These are phyloP conservation scores for Chamaetylas fuelleborni DNA, from an alignment of 2,113 vertebrate genomes.

Conservation along the genomic window DNA sequence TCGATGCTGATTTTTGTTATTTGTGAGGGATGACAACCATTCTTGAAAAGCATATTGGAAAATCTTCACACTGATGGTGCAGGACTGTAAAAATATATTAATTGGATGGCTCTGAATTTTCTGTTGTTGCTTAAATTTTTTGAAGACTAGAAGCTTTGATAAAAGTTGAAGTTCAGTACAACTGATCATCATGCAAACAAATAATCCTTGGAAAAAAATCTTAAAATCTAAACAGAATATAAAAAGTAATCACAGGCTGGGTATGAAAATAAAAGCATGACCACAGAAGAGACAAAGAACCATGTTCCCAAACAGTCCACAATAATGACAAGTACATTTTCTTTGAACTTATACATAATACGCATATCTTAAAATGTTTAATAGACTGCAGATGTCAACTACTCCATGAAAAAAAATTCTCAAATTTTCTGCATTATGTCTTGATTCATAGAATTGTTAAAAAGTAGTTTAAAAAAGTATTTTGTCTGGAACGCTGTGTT, in stretches of 20 bases:
- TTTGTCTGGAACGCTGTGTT: not conserved
- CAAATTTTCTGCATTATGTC: not conserved
- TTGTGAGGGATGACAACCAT: not conserved
- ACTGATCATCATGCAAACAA: not conserved
- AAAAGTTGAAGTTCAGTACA: not conserved
- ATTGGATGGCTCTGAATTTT: not conserved
- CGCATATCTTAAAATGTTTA: not conserved
- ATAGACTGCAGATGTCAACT: not conserved
- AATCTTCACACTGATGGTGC: not conserved
- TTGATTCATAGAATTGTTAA: not conserved
- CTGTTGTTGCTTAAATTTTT: not conserved
- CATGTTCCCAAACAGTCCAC: not conserved
- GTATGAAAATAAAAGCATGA: not conserved
- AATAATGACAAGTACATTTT: not conserved
- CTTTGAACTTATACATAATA: not conserved
- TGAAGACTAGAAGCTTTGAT: not conserved
- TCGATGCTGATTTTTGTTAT: not conserved
- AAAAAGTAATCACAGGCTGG: not conserved
- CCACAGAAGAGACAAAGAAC: not conserved
- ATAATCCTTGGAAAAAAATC: not conserved
- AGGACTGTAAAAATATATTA: not conserved
- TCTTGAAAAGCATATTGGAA: not conserved
- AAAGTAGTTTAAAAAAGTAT: not conserved
- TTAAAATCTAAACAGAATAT: not conserved
- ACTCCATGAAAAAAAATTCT: not conserved